Evolutionary conservation across 2,113 vertebrate species (phyloP).

Genomic region (Crotophaga sulcirostris): DNA sequence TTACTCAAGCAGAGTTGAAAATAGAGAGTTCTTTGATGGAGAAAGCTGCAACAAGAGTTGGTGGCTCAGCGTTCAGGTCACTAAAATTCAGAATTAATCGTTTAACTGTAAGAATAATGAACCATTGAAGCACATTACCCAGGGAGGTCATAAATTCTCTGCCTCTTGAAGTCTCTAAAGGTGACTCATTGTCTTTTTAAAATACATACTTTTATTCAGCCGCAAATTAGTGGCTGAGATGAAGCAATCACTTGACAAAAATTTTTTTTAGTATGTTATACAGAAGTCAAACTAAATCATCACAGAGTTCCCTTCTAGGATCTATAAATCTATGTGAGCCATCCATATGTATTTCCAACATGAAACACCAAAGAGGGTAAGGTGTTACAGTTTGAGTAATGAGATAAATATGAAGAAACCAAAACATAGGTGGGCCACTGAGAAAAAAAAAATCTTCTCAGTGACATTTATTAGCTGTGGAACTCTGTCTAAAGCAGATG

Average conservation of each 20-base stretch:
- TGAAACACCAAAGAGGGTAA: constrained; percentile 7
- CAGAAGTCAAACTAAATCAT: background rate
- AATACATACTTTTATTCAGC: constrained; percentile 19
- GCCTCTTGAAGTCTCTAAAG: background rate
- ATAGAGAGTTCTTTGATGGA: background rate
- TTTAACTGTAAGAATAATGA: background rate
- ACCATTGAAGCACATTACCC: background rate
- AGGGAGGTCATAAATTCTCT: background rate
- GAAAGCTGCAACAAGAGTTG: background rate
- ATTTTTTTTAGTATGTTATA: background rate
- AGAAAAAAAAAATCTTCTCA: background rate
- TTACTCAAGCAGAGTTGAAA: background rate
- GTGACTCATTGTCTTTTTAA: constrained; percentile 2
- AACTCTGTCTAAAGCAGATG: background rate
- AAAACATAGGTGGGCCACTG: constrained; percentile 25
- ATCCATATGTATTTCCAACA: background rate
- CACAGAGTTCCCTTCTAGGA: background rate
- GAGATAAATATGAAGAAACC: constrained; percentile 44
- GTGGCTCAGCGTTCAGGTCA: background rate
- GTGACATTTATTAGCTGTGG: constrained; percentile 51
- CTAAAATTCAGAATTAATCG: constrained; percentile 12
- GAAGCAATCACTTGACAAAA: background rate
- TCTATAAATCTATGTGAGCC: background rate
- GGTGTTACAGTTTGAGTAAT: constrained; percentile 32
- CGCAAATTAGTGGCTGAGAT: background rate